Evolutionary conservation across 2,797 vertebrate genomes (phyloP), one percentile per base, ranked within the genome.

Genomic region (Pygocentrus nattereri): DNA sequence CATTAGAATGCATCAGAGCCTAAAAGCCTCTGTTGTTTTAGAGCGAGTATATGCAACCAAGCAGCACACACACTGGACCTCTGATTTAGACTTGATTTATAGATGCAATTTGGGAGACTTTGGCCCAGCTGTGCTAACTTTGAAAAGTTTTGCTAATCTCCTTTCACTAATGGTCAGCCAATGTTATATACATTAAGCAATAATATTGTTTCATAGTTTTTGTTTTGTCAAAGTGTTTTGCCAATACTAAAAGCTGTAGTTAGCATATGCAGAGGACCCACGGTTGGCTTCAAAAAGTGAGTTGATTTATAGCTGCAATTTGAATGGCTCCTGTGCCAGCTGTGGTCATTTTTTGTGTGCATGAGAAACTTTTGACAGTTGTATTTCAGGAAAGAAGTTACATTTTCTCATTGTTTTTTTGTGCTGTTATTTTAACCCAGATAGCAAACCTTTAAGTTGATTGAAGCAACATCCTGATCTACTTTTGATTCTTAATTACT

Each of bases 71-170:
- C 3, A 50, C 44, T 65, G 3, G 21, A 8, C 31, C 61, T 65
- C 65, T 31, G 23, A 64, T 47, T 61, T 21, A 21, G 69, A 72
- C 65, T 30, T 67, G 61, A 74, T 67, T 65, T 16, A 67, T 67
- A 61, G 19, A 19, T 74, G 70, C 49, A 73, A 16, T 73, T 73
- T 52, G n/a, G 50, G 44, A 38, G 78, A 73, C 44, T 50, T 50
- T 64, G 19, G 16, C 27, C 16, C 30, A 62, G 68, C 47, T 21
- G 49, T 54, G 27, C 10, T 21, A 64, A 38, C 64, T 64, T 67
- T 67, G 31, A 38, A n/a, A 30, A 61, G 19, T 67, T 67, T 62
- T 27, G 25, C 25, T 30, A 61, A 61, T 61, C 25, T 34, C 62
- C 7, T 19, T 65, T 65, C 38, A 18, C 62, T 65, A 65, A 38